These are phyloP conservation scores for Agriopis aurantiaria DNA, from an alignment of 2,888 invertebrate genomes.

Conservation along the genomic window DNA sequence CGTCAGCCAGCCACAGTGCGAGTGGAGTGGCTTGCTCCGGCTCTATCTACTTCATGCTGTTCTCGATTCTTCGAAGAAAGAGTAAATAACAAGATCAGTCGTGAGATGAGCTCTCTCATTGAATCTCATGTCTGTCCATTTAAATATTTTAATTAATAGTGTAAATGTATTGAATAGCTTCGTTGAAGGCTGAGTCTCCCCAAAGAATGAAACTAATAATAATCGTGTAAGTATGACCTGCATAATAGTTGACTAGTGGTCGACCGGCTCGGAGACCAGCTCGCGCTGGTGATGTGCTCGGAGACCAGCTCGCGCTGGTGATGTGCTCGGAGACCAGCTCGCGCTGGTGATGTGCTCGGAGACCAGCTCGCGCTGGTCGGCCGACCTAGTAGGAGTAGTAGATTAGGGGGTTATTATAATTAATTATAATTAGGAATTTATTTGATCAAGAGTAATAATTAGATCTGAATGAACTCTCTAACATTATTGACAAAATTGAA, in stretches of 20 bases:
- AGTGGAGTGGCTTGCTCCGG: too few species aligned
- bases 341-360: too few species aligned
- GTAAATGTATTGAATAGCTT: background rate
- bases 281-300: background rate
- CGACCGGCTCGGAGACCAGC: too few species aligned
- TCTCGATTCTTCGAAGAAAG: too few species aligned
- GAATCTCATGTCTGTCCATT: conserved; percentile 5
- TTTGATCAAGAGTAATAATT: conserved; percentile 27
- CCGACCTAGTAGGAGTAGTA: too few species aligned
- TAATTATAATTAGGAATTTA: background rate
- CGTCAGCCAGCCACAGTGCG: too few species aligned
- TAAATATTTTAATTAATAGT: background rate
- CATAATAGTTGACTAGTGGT: conserved; percentile 16
- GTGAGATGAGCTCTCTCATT: background rate
- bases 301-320: background rate
- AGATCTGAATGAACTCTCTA: conserved; percentile 46
- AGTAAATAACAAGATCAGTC: too few species aligned
- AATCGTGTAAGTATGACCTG: conserved; percentile 9
- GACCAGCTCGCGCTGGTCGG: too few species aligned
- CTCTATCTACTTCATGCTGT: too few species aligned
- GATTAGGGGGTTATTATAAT: conserved; percentile 3
- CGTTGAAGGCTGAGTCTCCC: conserved; percentile 15
- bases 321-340: background rate
- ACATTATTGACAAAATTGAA: conserved; percentile 15
- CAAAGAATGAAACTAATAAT: conserved; percentile 26